A percentile compares a stretch with the other conserved stretches of the same genome.
Evolutionary conservation across 2,797 vertebrate species (phyloP).

Genomic region (Tarsius wallacei): DNA sequence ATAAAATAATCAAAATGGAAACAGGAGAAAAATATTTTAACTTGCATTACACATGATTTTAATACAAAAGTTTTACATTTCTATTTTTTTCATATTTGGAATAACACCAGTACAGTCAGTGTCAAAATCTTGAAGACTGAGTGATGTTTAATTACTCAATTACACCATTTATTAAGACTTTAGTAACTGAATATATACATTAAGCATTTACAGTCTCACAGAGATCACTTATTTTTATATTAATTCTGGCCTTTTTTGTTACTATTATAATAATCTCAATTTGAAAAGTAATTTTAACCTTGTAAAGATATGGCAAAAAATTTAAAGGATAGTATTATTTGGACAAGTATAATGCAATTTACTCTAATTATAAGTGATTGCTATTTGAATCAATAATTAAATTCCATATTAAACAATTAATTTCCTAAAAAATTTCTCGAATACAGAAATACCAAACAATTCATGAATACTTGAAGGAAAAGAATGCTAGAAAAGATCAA

Average conservation of each 20-base stretch:
- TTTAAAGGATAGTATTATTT: neutral
- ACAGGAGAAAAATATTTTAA: neutral
- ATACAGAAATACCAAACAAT: neutral
- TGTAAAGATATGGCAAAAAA: neutral
- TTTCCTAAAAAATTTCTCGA: neutral
- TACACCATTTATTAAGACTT: neutral
- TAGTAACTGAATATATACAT: neutral
- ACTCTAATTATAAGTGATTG: neutral
- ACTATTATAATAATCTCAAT: neutral
- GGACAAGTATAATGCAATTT: neutral
- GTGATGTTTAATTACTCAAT: neutral
- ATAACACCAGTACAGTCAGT: neutral
- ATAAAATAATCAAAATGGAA: neutral
- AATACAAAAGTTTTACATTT: neutral
- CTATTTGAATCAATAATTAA: neutral
- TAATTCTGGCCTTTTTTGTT: neutral
- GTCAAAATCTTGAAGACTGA: neutral
- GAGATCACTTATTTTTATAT: neutral
- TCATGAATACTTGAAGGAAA: neutral
- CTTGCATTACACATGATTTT: neutral
- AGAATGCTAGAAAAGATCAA: no score
- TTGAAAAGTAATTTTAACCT: neutral
- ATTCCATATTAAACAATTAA: neutral
- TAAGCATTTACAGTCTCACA: neutral
- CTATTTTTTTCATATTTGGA: neutral